Conservation (phyloP, 2,113 vertebrate species). For the Alouatta palliata region DNA sequence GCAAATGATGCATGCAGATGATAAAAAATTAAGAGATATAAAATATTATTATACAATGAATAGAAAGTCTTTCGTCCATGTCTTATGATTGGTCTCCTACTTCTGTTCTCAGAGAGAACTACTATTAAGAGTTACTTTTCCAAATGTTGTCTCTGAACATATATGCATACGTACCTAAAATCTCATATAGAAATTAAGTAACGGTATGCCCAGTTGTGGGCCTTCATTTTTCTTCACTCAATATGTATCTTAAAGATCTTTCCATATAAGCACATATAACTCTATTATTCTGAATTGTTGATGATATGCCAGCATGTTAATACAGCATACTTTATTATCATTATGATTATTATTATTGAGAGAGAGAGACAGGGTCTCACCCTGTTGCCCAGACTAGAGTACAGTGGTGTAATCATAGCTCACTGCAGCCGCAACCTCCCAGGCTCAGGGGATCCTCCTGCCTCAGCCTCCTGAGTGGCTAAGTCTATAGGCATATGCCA, state of each 20-base stretch:
- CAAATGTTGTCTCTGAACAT: not conserved
- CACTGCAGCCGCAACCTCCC: no score
- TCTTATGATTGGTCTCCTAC: not conserved
- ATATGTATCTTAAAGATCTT: not conserved
- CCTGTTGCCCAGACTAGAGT: no score
- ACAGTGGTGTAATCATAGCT: no score
- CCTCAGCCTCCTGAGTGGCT: no score
- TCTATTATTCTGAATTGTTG: not conserved
- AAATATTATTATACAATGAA: not conserved
- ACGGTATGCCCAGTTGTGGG: not conserved
- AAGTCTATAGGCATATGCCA: no score
- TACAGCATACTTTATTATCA: not conserved
- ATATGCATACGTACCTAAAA: not conserved
- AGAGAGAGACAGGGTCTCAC: no score
- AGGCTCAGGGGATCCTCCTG: no score
- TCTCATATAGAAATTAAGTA: not conserved
- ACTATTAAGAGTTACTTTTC: not conserved
- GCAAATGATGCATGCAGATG: not conserved
- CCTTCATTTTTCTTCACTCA: not conserved
- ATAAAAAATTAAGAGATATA: not conserved
- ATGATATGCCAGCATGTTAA: not conserved
- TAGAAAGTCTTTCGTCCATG: not conserved
- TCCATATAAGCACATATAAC: not conserved
- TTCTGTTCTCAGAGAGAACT: not conserved
- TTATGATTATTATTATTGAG: no score